Conservation (phyloP, 2,797 vertebrate genomes). For the Sebastes diploproa region DNA sequence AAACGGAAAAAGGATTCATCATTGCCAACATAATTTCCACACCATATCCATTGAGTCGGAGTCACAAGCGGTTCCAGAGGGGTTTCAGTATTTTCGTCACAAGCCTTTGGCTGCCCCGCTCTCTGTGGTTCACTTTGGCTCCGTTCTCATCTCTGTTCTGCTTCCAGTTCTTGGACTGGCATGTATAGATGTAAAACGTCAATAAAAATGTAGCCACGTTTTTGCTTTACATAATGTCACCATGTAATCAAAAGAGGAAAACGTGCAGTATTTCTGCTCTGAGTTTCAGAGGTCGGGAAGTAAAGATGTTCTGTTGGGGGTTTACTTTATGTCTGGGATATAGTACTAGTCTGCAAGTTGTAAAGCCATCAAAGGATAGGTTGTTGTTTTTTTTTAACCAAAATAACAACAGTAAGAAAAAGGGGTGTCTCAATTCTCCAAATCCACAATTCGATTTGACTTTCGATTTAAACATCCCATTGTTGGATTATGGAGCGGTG, state of each 20-base stretch:
- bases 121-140: constrained; percentile 47
- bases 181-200: constrained; percentile 21
- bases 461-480: too few species aligned
- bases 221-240: constrained; percentile 28
- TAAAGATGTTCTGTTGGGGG: not conserved
- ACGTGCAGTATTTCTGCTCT: not conserved
- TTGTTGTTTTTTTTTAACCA: too few species aligned
- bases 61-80: constrained; percentile 46
- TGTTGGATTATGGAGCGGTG: not conserved
- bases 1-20: constrained; percentile 52
- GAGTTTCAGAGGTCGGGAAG: constrained; percentile 4
- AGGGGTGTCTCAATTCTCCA: not conserved
- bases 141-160: constrained; percentile 36
- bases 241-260: constrained; percentile 19
- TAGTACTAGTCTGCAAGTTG: not conserved
- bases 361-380: too few species aligned
- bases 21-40: constrained; percentile 53
- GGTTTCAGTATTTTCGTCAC: constrained; percentile 46
- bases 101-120: constrained; percentile 35
- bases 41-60: constrained; percentile 28
- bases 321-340: not conserved
- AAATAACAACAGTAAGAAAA: not conserved
- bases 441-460: too few species aligned
- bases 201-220: constrained; percentile 19
- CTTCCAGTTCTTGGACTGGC: constrained; percentile 33